Percentiles rank a stretch among this genome's conserved stretches.
Conservation (phyloP, 1,140 invertebrate genomes). For the Meloidogyne hapla region DNA sequence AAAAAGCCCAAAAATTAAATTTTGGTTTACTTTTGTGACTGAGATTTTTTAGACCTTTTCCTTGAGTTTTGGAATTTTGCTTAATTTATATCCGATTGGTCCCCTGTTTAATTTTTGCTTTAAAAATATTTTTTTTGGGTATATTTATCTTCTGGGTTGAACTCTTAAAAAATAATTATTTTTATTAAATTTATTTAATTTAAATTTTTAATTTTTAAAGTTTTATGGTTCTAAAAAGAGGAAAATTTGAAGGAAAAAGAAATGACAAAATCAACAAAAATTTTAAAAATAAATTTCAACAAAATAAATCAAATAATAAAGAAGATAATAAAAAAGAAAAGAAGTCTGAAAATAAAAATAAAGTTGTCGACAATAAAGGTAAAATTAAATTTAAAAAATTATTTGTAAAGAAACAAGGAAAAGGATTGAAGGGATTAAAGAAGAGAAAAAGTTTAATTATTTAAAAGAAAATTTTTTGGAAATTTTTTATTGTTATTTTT, state of each 20-base stretch:
- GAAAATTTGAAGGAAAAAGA: neutral
- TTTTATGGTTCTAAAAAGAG: neutral
- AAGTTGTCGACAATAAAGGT: neutral
- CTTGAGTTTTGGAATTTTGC: no score
- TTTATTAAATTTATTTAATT: neutral
- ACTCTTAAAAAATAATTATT: conserved; percentile 1
- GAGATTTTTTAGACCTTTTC: no score
- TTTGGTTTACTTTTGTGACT: neutral
- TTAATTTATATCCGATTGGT: no score
- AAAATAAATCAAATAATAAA: neutral
- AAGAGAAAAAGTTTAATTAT: conserved; percentile 19
- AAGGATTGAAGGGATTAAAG: neutral
- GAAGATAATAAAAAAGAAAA: neutral
- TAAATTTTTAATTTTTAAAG: neutral
- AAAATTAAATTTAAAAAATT: neutral
- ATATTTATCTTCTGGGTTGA: no score
- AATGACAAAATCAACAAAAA: neutral
- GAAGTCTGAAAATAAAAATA: neutral
- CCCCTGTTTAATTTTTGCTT: no score
- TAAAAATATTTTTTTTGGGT: no score
- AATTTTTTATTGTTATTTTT: no score
- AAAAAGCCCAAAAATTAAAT: no score
- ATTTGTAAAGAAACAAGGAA: neutral
- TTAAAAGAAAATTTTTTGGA: neutral
- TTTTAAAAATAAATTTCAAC: neutral